phyloP scores from a whole-genome alignment of 2,113 vertebrate genomes.

The Progne subis region DNA sequence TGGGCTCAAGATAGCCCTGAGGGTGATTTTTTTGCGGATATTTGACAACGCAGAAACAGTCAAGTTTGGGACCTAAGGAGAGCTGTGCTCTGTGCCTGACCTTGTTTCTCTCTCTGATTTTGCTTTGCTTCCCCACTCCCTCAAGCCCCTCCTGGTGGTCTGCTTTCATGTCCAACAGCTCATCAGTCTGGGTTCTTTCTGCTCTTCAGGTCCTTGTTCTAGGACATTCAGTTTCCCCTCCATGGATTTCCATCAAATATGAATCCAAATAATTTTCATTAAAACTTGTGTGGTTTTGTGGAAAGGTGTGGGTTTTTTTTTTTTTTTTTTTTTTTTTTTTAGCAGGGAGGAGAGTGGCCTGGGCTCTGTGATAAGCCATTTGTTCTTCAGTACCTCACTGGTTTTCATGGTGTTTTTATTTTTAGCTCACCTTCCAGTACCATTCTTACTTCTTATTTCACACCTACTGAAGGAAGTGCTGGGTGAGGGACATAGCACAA shows the following conservation, averaged over 20 bases:
- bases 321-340: background rate
- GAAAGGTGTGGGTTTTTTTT: no score
- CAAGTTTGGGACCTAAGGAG: accelerated
- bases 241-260: background rate
- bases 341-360: accelerated
- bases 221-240: background rate
- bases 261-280: background rate
- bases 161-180: background rate
- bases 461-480: background rate
- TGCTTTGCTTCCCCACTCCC: background rate
- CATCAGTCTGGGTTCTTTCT: background rate
- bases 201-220: background rate
- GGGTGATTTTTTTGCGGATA: background rate
- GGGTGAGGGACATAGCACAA: background rate
- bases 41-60: background rate
- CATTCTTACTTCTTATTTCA: background rate
- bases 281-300: background rate
- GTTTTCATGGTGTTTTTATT: background rate
- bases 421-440: background rate
- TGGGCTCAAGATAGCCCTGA: background rate
- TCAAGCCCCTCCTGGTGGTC: background rate
- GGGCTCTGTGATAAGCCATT: background rate
- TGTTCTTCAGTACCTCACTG: background rate
- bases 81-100: background rate
- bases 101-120: background rate